Base-by-base conservation (phyloP, 2,113 vertebrate species). In the Burhinus bistriatus region DNA sequence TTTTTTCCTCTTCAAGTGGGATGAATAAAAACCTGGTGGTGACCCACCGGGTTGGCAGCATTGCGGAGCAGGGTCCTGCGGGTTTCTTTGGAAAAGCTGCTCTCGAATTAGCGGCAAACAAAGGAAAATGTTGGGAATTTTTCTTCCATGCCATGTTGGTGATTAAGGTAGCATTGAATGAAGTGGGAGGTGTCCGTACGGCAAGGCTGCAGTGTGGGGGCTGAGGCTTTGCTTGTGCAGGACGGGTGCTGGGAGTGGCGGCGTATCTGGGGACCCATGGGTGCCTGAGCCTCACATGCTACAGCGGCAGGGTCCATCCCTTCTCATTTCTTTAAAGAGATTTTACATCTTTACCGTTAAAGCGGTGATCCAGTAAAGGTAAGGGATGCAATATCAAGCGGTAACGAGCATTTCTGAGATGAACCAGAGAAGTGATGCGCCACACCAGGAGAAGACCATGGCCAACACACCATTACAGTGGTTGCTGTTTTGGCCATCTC, bases 1-100 rank as follows among this genome's bases (percentile, higher is more conserved):
- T 72, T 89, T 59, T 81, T 66, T 82, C 47, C 69, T 87, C 83
- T 93, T 93, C 89, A 90, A 76, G 62, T 32, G 65, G 66, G 70
- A 85, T 94, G 65, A 92, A 95, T 65, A 95, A 91, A 95, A 82
- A 76, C 72, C 81, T 79, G 61, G 54, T 87, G 83, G 70, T 87
- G 54, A 76, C 93, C 92, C 66, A 83, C 25, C 2, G 0, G 69
- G 49, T 75, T 89, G 89, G 93, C 89, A 95, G 93, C 20, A 1
- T 14, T 81, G 73, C 3, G 9, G 75, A 95, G 83, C 69, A n/a
- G 70, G 49, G 78, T 94, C 93, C 92, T 93, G 77, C 0, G 0
- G 85, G 72, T 89, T 95, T 55, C 91, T 91, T 78, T 87, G 71
- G 72, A 91, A 93, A 68, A 89, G 49, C 34, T 15, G 77, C 26